phyloP scores from a whole-genome alignment of 2,888 invertebrate genomes.

The Cryptocephalus moraei region DNA sequence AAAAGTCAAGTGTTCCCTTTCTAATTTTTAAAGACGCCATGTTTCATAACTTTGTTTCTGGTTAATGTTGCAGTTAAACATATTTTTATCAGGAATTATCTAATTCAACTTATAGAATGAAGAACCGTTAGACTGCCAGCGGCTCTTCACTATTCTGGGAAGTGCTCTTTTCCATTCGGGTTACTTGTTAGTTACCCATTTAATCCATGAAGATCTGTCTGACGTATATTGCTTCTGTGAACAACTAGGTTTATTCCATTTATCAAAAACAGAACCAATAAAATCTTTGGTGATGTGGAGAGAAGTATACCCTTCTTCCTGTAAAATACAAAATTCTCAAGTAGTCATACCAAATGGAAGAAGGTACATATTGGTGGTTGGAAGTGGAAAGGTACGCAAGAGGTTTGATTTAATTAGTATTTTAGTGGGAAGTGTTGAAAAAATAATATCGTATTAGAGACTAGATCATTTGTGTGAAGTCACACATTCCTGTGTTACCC shows the following conservation, averaged over 20 bases:
- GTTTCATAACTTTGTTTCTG: neutral
- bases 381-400: conserved; percentile 47
- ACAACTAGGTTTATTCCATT: conserved; percentile 61
- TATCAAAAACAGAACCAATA: conserved; percentile 55
- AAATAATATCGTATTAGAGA: too few species aligned
- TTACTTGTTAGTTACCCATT: conserved; percentile 67
- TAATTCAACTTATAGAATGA: conserved; percentile 49
- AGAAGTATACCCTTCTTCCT: conserved; percentile 55
- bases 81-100: neutral
- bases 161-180: conserved; percentile 48
- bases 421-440: too few species aligned
- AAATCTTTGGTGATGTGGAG: conserved; percentile 68
- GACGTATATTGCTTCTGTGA: conserved; percentile 68
- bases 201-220: conserved; percentile 61
- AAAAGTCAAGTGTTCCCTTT: too few species aligned
- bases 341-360: conserved; percentile 49
- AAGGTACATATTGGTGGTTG: conserved; percentile 65
- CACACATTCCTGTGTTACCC: too few species aligned
- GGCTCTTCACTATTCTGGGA: conserved; percentile 49
- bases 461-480: too few species aligned
- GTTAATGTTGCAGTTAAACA: neutral
- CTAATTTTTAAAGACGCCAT: too few species aligned
- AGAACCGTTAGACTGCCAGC: conserved; percentile 63
- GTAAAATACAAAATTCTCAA: conserved; percentile 26
- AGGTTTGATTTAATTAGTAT: too few species aligned